Evolutionary conservation across 1,140 invertebrate genomes (phyloP), one percentile per base, ranked within the genome.

Genomic region (Capitella teleta): DNA sequence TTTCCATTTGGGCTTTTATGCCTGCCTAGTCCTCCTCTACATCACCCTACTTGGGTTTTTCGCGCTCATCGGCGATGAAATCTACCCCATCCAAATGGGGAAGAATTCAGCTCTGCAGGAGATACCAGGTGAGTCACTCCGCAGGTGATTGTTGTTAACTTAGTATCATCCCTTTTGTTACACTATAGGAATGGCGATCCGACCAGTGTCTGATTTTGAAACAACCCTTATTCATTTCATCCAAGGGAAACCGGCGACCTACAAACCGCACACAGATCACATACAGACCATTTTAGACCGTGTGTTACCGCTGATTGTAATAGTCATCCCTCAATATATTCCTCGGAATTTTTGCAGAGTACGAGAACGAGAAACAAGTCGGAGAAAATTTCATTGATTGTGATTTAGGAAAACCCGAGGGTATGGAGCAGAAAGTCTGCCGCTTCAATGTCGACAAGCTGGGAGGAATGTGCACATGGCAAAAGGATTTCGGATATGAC

Each of bases 101-200:
- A n/a, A n/a, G n/a, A n/a, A n/a, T n/a, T n/a, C n/a, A n/a, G n/a
- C 66, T 26, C 71, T 70, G 58, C 66, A 72, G 57, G 65, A 70
- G 68, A 77, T 98, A 55, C 90, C 89, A 64, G 83, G 86, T 43
- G 93, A 97, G 74, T 78, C 96, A 24, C 96, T 80, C 69, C 64
- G 77, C 79, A 68, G 84, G 32, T 95, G 92, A 40, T 80, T 97
- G 73, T 88, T 94, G 57, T 92, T 92, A 1, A 91, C 97, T 0
- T 90, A 96, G 67, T 93, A 95, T 70, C 83, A 90, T 10, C 71
- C 96, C 19, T 79, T 86, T 42, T 92, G 96, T 68, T 89, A 91
- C 47, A 94, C 94, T 65, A 81, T 94, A 79, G 87, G 92, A 73
- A 95, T n/a, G n/a, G n/a, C n/a, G n/a, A n/a, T n/a, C n/a, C n/a